Evolutionary conservation across 2,888 invertebrate genomes (phyloP), one percentile per base, ranked within the genome.

Genomic region (Pristionchus fissidentatus): DNA sequence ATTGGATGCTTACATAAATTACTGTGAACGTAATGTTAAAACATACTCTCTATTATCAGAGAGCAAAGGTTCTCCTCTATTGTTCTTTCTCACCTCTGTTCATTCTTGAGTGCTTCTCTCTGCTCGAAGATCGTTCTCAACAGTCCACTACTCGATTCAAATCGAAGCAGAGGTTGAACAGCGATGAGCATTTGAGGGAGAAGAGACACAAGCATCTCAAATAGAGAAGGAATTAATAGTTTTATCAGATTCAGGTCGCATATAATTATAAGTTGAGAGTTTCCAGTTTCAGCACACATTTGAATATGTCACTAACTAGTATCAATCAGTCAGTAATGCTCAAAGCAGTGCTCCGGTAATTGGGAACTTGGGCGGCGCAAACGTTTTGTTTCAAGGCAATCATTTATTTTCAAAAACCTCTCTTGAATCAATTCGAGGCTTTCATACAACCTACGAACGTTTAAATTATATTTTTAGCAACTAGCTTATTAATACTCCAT

Each of bases 151-250:
- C 55, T 57, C 10, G 57, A 57, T 35, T 83, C 60, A 77, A 38
- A 83, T 38, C 32, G n/a, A 3, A 75, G 55, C 22, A 83, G 83
- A 32, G 83, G 83, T 22, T 75, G 83, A 8, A 83, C 35, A 15
- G 52, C 75, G 55, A 83, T 83, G n/a, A 83, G 60, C 32, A 83
- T 77, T 32, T 83, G 83, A 15, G 75, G 57, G 3, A 73, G 77
- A 5, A 83, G 75, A n/a, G 60, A 41, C 29, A 83, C 55, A 1
- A 75, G 60, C 22, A 73, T 35, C 83, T 83, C 49, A 1, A 73
- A 55, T n/a, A 0, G 41, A 32, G 73, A n/a, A 49, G 38, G 3
- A 38, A 19, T 35, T 35, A 49, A 22, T 55, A 22, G 4, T 3
- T 3, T 10, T 10, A 55, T 10, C n/a, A 55, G 3, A 4, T 55